Percentiles rank a stretch among this genome's conserved stretches.
phyloP scores from a whole-genome alignment of 1,140 invertebrate genomes.

The Bombus impatiens region DNA sequence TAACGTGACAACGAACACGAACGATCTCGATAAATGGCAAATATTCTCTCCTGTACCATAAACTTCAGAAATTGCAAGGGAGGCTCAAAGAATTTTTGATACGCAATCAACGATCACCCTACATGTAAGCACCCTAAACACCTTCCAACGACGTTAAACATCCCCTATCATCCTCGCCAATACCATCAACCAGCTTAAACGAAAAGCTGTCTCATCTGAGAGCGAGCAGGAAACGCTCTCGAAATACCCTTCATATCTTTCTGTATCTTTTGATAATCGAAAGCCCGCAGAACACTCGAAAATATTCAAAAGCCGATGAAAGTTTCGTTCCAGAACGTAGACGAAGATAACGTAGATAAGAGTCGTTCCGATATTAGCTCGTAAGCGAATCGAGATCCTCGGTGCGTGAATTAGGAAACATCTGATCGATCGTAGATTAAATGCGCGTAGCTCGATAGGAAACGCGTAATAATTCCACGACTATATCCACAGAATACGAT shows the following conservation, averaged over 20 bases:
- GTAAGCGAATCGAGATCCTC: constrained; percentile 41
- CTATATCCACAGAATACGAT: constrained; percentile 67
- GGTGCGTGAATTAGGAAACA: constrained; percentile 37
- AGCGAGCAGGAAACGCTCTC: neutral
- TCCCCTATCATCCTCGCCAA: neutral
- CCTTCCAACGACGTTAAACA: neutral
- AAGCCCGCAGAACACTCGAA: neutral
- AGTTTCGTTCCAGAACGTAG: neutral
- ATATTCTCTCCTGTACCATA: neutral
- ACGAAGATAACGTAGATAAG: constrained; percentile 26
- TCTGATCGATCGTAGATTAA: neutral
- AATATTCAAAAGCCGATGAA: neutral
- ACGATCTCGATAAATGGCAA: too few relatives aligned
- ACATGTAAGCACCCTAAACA: neutral
- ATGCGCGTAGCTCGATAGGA: constrained; percentile 33
- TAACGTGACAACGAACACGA: too few relatives aligned
- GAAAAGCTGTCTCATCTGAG: neutral
- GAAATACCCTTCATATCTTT: neutral
- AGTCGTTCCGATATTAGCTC: constrained; percentile 31
- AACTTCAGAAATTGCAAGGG: neutral
- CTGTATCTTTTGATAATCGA: constrained; percentile 14
- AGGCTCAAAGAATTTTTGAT: too few relatives aligned
- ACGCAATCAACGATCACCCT: neutral
- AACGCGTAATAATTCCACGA: constrained; percentile 67
- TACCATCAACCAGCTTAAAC: neutral